Evolutionary conservation across 2,113 vertebrate species (phyloP).

Genomic region (Oceanodroma tethys): DNA sequence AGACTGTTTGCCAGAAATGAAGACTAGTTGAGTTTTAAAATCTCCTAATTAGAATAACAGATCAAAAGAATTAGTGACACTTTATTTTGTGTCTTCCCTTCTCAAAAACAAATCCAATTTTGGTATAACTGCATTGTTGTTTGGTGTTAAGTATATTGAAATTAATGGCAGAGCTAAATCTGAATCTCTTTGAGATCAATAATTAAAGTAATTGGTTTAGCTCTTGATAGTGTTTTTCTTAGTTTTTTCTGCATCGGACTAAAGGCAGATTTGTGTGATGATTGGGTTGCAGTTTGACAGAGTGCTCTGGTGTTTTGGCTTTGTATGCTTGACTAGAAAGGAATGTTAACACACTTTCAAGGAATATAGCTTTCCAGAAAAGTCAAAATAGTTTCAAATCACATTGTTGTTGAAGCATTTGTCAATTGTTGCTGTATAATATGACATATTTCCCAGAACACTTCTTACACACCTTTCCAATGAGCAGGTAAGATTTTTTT

Average conservation of each 20-base stretch:
- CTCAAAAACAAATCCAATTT: background rate
- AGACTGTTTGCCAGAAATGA: background rate
- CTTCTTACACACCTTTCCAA: background rate
- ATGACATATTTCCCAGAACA: background rate
- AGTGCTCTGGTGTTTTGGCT: background rate
- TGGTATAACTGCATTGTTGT: background rate
- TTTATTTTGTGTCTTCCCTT: background rate
- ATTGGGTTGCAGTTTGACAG: background rate
- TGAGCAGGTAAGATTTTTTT: background rate
- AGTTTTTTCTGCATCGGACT: background rate
- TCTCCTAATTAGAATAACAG: background rate
- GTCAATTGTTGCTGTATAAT: background rate
- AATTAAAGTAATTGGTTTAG: conserved; percentile 36
- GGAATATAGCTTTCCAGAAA: conserved; percentile 26
- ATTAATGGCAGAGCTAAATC: background rate
- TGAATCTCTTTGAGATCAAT: conserved; percentile 13
- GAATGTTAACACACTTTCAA: conserved; percentile 14
- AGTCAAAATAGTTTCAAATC: background rate
- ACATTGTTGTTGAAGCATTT: background rate
- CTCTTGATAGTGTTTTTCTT: background rate
- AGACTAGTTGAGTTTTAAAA: background rate
- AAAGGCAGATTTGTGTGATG: background rate
- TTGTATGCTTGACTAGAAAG: background rate
- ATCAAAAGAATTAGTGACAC: background rate
- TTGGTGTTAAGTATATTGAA: background rate